phyloP scores from a whole-genome alignment of 1,140 invertebrate species.

The Pinna nobilis region DNA sequence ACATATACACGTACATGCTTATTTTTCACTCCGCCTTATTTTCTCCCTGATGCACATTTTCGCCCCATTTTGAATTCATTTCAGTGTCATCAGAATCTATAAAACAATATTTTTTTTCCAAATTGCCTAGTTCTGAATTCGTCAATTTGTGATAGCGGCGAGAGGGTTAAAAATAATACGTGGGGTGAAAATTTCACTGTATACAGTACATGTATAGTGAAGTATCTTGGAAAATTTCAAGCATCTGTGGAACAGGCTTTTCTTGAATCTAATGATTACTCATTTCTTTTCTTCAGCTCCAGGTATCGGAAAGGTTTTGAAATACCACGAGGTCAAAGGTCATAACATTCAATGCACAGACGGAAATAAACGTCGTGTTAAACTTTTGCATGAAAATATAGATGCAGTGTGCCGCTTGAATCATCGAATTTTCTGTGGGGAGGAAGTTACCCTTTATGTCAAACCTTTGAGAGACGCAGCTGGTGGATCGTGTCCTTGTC shows the following conservation, averaged over 20 bases:
- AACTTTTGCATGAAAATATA: not conserved
- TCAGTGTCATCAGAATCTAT: no score
- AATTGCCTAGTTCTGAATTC: not conserved
- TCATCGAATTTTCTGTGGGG: not conserved
- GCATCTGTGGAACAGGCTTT: no score
- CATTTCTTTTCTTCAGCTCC: not conserved
- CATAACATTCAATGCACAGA: not conserved
- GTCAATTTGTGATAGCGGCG: not conserved
- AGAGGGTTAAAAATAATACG: not conserved
- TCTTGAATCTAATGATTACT: not conserved
- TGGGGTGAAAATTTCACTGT: not conserved
- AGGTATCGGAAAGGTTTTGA: not conserved
- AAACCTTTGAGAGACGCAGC: not conserved
- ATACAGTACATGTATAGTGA: not conserved
- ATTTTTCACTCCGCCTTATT: no score
- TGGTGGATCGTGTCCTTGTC: not conserved
- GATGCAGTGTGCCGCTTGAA: not conserved
- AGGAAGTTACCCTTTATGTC: not conserved
- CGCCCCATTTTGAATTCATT: no score
- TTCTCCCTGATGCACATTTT: no score
- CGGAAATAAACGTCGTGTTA: not conserved
- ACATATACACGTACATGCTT: no score
- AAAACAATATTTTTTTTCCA: no score
- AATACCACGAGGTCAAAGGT: conserved; percentile 4
- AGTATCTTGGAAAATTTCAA: not conserved